Evolutionary conservation across 2,888 invertebrate genomes (phyloP).

Genomic region (Strigamia maritima): DNA sequence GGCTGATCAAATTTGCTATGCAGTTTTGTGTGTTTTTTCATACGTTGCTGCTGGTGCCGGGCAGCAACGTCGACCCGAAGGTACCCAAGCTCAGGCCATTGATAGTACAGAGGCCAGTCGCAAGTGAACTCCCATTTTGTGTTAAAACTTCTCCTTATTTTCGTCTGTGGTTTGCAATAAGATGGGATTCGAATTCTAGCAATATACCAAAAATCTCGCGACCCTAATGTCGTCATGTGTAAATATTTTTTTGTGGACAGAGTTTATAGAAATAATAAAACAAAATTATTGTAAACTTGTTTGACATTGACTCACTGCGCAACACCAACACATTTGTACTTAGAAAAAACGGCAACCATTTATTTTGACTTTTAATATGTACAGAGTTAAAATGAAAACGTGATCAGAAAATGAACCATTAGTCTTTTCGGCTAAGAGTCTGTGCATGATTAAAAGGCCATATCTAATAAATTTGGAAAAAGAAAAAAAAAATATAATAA

Average conservation of each 20-base stretch:
- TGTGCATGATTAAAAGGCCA: neutral
- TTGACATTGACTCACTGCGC: neutral
- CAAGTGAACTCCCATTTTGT: neutral
- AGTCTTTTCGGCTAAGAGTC: neutral
- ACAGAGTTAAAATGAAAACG: neutral
- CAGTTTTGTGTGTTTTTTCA: slow-evolving; percentile 97
- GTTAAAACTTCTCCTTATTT: neutral
- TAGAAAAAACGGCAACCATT: neutral
- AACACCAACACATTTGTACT: neutral
- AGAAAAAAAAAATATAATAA: neutral
- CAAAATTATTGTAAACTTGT: neutral
- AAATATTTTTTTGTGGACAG: slow-evolving; percentile 18
- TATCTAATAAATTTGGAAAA: neutral
- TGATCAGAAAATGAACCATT: neutral
- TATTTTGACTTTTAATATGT: neutral
- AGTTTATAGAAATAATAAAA: slow-evolving; percentile 19
- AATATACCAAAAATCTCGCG: slow-evolving; percentile 3
- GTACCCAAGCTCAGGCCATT: slow-evolving; percentile 5
- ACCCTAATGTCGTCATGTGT: slow-evolving; percentile 11
- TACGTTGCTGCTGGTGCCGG: slow-evolving; percentile 84
- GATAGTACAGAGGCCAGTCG: neutral
- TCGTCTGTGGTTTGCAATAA: slow-evolving; percentile 20
- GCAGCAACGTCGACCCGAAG: slow-evolving; percentile 44
- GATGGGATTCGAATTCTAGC: slow-evolving; percentile 15
- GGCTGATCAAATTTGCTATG: slow-evolving; percentile 99